These are phyloP conservation scores for Gnatocerus cornutus DNA, from an alignment of 2,888 invertebrate genomes.

Conservation along the genomic window DNA sequence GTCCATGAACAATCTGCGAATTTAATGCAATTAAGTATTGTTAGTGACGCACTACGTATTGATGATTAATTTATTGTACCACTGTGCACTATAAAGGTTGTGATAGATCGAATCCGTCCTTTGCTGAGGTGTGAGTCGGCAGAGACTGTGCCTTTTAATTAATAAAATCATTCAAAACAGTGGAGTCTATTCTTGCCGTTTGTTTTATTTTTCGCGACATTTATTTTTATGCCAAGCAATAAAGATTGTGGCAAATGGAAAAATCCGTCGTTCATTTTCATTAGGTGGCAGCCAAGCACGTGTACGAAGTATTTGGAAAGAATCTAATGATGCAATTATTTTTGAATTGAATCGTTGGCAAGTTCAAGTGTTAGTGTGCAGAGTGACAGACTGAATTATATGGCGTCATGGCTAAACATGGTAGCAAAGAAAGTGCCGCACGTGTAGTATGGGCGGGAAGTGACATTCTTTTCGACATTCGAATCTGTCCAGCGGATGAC, in stretches of 20 bases:
- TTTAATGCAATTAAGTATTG: constrained; percentile 7
- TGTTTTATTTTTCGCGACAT: constrained; percentile 42
- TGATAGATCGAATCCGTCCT: constrained; percentile 28
- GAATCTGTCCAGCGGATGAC: constrained; percentile 57
- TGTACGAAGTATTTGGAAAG: constrained; percentile 52
- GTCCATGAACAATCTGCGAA: constrained; percentile 82
- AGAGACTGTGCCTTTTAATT: constrained; percentile 12
- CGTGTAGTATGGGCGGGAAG: constrained; percentile 63
- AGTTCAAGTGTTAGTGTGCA: constrained; percentile 31
- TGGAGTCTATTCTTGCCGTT: constrained; percentile 33
- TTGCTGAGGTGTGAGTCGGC: neutral
- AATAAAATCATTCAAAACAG: constrained; percentile 26
- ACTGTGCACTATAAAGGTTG: constrained; percentile 16
- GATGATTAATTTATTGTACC: neutral
- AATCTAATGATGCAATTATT: constrained; percentile 57
- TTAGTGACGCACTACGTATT: neutral
- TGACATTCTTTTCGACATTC: constrained; percentile 59
- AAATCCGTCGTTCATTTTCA: constrained; percentile 44
- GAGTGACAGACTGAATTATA: constrained; percentile 34
- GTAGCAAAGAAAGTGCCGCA: constrained; percentile 57
- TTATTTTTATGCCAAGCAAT: constrained; percentile 44
- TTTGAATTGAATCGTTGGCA: constrained; percentile 56
- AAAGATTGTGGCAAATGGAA: constrained; percentile 41
- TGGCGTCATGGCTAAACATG: constrained; percentile 52
- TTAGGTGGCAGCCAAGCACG: constrained; percentile 52